phyloP scores from a whole-genome alignment of 2,888 invertebrate genomes.

The Pteria penguin region DNA sequence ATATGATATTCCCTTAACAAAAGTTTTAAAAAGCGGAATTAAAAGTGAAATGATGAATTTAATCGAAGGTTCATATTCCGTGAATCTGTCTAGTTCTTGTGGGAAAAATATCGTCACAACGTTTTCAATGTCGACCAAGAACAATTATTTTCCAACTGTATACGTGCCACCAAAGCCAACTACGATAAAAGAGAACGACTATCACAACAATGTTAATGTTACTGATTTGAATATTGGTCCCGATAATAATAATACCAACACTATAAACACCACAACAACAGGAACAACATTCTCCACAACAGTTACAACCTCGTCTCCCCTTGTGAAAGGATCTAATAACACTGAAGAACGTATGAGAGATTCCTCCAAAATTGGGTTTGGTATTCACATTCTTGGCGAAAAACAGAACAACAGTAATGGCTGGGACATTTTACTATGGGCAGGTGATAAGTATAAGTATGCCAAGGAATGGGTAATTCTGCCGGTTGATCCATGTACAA shows the following conservation, averaged over 20 bases:
- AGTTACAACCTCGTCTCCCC: not conserved
- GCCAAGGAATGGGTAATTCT: slow-evolving; percentile 23
- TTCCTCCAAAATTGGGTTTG: slow-evolving; percentile 27
- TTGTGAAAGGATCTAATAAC: not conserved
- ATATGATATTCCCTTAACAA: slow-evolving; percentile 25
- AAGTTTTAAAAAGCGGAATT: slow-evolving; percentile 17
- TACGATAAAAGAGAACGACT: not conserved
- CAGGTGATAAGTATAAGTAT: slow-evolving; percentile 20
- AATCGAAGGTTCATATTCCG: slow-evolving; percentile 13
- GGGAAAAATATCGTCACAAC: not conserved
- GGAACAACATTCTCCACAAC: not conserved
- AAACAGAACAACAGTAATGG: slow-evolving; percentile 12
- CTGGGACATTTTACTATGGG: slow-evolving; percentile 42
- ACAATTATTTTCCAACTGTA: not conserved
- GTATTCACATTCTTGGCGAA: slow-evolving; percentile 30
- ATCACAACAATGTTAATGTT: not conserved
- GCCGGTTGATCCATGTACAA: slow-evolving; percentile 21
- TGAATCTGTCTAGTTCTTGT: not conserved
- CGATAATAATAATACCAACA: not conserved
- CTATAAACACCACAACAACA: not conserved
- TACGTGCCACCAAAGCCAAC: not conserved
- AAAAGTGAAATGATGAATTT: not conserved
- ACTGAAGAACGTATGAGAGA: not conserved
- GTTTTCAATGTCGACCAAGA: not conserved
- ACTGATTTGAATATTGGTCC: not conserved